These are phyloP conservation scores for Mionectes olivaceus DNA, from an alignment of 2,797 vertebrate genomes.

Conservation along the genomic window DNA sequence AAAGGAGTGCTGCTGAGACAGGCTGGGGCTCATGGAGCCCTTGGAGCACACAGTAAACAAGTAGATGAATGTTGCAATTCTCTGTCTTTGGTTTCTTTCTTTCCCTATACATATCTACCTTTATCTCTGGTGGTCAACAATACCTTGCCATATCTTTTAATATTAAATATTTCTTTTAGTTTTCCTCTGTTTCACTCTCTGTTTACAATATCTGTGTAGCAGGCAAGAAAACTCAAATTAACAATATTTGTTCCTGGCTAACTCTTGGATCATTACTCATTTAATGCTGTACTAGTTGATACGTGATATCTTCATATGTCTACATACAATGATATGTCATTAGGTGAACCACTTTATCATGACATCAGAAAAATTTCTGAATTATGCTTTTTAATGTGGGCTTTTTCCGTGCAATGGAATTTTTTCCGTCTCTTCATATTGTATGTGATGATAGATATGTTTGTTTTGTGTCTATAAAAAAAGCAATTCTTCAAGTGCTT, in stretches of 20 bases:
- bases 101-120: fast-evolving
- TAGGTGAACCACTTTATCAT: background rate
- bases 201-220: background rate
- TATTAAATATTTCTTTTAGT: background rate
- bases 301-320: background rate
- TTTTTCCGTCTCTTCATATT: background rate
- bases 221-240: background rate
- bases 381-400: background rate
- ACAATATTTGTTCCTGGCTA: background rate
- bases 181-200: background rate
- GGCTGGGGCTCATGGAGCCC: background rate
- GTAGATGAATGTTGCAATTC: background rate
- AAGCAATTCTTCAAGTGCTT: background rate
- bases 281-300: background rate
- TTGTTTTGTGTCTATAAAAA: background rate
- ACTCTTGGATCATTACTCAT: background rate
- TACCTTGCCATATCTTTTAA: background rate
- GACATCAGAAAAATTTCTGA: slow-evolving; percentile 15
- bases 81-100: background rate
- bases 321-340: background rate
- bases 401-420: background rate
- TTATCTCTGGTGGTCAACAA: background rate
- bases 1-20: background rate
- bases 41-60: background rate
- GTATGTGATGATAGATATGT: background rate